Conservation (phyloP, 2,113 vertebrate species). For the Calonectris borealis region DNA sequence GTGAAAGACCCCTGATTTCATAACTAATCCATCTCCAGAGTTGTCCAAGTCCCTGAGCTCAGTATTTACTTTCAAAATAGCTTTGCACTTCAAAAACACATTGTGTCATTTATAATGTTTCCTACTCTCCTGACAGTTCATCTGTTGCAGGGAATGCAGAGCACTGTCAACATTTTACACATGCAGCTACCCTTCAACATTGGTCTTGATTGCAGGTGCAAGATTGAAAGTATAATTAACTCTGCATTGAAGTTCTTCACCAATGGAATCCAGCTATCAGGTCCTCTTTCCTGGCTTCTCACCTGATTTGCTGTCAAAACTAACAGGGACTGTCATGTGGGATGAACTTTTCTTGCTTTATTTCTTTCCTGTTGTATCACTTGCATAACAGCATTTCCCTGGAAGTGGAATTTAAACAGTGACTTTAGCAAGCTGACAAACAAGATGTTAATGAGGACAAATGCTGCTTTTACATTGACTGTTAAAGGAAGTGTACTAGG, state of each 20-base stretch:
- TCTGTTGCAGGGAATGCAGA: constrained; percentile 6
- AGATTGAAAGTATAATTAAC: background rate
- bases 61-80: constrained; percentile 6
- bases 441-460: background rate
- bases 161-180: background rate
- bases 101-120: constrained; percentile 2
- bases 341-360: background rate
- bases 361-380: background rate
- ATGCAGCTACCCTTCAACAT: background rate
- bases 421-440: background rate
- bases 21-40: background rate
- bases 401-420: background rate
- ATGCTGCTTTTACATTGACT: background rate
- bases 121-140: background rate
- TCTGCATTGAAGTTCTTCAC: background rate
- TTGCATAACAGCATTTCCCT: background rate
- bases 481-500: background rate
- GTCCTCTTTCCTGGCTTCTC: background rate
- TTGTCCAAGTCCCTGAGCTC: background rate
- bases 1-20: background rate
- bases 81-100: background rate
- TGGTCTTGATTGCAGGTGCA: background rate
- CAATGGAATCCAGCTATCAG: background rate
- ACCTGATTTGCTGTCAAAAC: background rate
- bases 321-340: background rate